Conservation (phyloP, 2,888 invertebrate genomes). For the Hemistola chrysoprasaria region DNA sequence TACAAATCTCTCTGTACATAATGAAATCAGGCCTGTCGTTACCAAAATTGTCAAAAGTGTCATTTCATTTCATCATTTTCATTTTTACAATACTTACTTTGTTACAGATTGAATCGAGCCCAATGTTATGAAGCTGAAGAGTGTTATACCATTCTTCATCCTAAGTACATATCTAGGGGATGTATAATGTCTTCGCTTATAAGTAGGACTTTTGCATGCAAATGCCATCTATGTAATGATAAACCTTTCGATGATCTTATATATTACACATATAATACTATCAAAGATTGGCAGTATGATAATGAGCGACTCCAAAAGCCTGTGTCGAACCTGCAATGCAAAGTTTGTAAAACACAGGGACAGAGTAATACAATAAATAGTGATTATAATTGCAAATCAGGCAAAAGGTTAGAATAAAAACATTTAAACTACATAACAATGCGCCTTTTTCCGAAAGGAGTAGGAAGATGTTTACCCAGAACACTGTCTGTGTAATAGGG, state of each 20-base stretch:
- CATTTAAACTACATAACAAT: no score
- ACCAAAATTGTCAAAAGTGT: no score
- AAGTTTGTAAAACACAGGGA: slow-evolving; percentile 54
- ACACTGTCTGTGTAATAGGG: no score
- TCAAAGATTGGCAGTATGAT: slow-evolving; percentile 61
- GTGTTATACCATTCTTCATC: slow-evolving; percentile 58
- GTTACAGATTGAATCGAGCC: slow-evolving; percentile 37
- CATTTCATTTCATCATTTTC: no score
- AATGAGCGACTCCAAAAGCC: slow-evolving; percentile 47
- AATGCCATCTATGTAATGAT: slow-evolving; percentile 66
- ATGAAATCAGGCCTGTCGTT: no score
- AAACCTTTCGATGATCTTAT: slow-evolving; percentile 48
- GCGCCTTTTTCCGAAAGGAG: no score
- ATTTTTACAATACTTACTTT: no score
- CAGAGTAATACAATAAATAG: slow-evolving; percentile 28
- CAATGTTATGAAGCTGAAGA: slow-evolving; percentile 45
- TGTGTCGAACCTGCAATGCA: slow-evolving; percentile 49
- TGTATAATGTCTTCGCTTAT: slow-evolving; percentile 47
- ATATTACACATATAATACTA: slow-evolving; percentile 50
- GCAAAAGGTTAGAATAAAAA: slow-evolving; percentile 45
- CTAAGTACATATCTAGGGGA: slow-evolving; percentile 56
- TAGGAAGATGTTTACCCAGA: no score
- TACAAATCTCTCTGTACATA: no score
- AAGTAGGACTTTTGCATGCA: slow-evolving; percentile 62
- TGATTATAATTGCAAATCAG: slow-evolving; percentile 48